Percentiles rank a stretch among this genome's conserved stretches.
Evolutionary conservation across 2,797 vertebrate genomes (phyloP).

Genomic region (Cheirogaleus major): DNA sequence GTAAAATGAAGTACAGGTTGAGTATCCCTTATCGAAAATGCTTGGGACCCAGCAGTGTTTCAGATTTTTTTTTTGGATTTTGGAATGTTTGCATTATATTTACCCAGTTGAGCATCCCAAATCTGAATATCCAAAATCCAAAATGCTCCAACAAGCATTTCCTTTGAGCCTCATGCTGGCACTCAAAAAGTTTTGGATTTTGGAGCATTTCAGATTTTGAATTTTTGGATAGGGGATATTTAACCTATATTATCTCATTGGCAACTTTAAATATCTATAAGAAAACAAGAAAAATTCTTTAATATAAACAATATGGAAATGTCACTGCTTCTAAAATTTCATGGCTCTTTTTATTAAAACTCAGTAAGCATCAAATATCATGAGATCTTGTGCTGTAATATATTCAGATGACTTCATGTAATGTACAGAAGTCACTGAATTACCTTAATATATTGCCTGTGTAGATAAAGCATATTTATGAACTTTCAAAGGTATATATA

Average conservation of each 20-base stretch:
- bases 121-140: not conserved
- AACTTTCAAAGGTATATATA: constrained; percentile 27
- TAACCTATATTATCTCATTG: not conserved
- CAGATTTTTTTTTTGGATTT: not conserved
- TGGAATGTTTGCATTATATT: not conserved
- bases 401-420: not conserved
- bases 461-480: not conserved
- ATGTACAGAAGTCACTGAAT: not conserved
- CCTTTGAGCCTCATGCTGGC: not conserved
- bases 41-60: not conserved
- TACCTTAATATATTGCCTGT: not conserved
- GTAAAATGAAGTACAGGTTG: not conserved
- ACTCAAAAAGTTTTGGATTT: not conserved
- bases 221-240: not conserved
- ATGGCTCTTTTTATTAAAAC: constrained; percentile 13
- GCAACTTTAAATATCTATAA: constrained; percentile 32
- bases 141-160: not conserved
- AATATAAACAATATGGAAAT: not conserved
- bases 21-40: not conserved
- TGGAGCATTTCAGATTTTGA: not conserved
- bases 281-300: constrained; percentile 23
- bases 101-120: not conserved
- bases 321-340: constrained; percentile 21
- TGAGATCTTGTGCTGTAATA: constrained; percentile 24
- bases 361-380: not conserved